Evolutionary conservation across 2,113 vertebrate genomes (phyloP).

Genomic region (Nycticorax nycticorax): DNA sequence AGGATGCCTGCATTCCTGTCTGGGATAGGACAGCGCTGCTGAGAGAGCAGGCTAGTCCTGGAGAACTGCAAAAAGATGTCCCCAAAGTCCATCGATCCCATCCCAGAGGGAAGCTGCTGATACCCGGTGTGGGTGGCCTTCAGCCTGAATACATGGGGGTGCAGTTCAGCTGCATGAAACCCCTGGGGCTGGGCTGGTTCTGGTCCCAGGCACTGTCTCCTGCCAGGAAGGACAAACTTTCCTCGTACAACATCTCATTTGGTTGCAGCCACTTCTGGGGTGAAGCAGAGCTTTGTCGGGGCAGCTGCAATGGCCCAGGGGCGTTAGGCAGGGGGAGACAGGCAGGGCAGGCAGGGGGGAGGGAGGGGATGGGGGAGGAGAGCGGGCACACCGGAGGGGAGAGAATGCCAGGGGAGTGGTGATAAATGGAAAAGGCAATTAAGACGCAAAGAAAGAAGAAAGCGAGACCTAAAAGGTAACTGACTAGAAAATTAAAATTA

Average conservation of each 20-base stretch:
- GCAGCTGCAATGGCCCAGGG: background rate
- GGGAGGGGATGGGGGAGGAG: background rate
- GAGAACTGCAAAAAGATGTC: background rate
- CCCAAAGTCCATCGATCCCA: background rate
- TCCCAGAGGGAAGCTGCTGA: background rate
- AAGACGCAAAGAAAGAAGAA: conserved; percentile 23
- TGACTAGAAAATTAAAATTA: conserved; percentile 73
- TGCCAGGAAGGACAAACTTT: background rate
- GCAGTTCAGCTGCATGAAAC: background rate
- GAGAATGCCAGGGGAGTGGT: background rate
- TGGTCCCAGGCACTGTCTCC: background rate
- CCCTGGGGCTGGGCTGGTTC: background rate
- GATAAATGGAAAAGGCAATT: conserved; percentile 35
- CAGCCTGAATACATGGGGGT: fast-evolving
- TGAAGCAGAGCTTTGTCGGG: background rate
- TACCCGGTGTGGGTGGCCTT: background rate
- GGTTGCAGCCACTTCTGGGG: background rate
- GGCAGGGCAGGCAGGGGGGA: background rate
- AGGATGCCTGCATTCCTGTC: background rate
- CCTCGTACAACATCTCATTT: background rate
- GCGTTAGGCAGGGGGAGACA: background rate
- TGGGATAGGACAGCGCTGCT: fast-evolving
- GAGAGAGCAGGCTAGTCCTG: background rate
- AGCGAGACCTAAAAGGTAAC: conserved; percentile 50
- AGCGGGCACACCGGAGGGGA: fast-evolving